Conservation (phyloP, 2,113 vertebrate genomes). For the Lichenostomus cassidix region DNA sequence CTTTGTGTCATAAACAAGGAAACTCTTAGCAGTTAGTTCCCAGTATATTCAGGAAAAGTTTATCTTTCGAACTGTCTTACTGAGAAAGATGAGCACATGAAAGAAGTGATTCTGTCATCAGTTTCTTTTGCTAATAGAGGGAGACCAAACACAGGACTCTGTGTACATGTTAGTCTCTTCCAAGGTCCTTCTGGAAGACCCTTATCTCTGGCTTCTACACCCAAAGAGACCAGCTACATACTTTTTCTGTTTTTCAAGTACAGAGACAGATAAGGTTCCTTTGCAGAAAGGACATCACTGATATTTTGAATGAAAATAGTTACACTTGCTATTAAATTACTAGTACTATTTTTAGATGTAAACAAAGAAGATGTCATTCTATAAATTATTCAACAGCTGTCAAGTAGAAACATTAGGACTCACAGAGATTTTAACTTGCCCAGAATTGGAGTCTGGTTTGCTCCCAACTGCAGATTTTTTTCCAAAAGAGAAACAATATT, state of each 20-base stretch:
- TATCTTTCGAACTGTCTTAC: background rate
- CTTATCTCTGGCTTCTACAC: background rate
- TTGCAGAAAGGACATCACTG: background rate
- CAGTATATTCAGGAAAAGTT: background rate
- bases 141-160: background rate
- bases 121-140: background rate
- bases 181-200: background rate
- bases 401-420: background rate
- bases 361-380: background rate
- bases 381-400: conserved; percentile 14
- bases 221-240: background rate
- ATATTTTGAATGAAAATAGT: background rate
- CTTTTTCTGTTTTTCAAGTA: background rate
- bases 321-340: background rate
- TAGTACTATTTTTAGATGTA: background rate
- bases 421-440: background rate
- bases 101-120: background rate
- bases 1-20: background rate
- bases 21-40: background rate
- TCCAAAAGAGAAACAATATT: background rate
- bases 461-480: background rate
- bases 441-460: background rate
- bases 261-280: background rate
- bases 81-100: background rate
- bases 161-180: background rate